Percentiles rank a stretch among this genome's conserved stretches.
Conservation (phyloP, 2,888 invertebrate species). For the Eueremaeus valkanovi region DNA sequence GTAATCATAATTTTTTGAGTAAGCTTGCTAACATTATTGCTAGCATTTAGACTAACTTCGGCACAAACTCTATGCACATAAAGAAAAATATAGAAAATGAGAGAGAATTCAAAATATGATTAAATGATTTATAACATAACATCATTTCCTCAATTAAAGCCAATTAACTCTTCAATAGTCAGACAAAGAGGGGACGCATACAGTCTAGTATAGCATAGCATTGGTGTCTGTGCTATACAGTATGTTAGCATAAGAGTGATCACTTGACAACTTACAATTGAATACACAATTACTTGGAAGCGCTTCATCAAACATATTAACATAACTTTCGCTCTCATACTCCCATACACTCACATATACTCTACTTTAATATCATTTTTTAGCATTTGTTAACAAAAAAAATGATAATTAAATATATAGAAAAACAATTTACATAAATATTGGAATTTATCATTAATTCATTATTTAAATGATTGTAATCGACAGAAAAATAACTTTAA, state of each 20-base stretch:
- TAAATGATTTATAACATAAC: not conserved
- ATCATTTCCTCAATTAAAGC: constrained; percentile 22
- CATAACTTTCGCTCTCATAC: not conserved
- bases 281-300: not conserved
- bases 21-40: no score
- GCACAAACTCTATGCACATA: no score
- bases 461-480: no score
- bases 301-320: not conserved
- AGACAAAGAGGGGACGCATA: not conserved
- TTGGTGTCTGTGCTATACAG: not conserved
- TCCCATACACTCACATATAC: no score
- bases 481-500: no score
- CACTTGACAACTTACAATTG: constrained; percentile 15
- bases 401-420: no score
- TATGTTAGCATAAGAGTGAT: constrained; percentile 2
- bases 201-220: not conserved
- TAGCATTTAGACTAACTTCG: no score
- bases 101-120: not conserved
- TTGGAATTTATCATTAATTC: no score
- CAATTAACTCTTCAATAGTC: constrained; percentile 22
- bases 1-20: no score
- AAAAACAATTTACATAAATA: no score
- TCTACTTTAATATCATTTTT: no score
- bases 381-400: no score
- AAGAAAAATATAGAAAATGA: not conserved